Conservation (phyloP, 2,797 vertebrate species). For the Danionella dracula region DNA sequence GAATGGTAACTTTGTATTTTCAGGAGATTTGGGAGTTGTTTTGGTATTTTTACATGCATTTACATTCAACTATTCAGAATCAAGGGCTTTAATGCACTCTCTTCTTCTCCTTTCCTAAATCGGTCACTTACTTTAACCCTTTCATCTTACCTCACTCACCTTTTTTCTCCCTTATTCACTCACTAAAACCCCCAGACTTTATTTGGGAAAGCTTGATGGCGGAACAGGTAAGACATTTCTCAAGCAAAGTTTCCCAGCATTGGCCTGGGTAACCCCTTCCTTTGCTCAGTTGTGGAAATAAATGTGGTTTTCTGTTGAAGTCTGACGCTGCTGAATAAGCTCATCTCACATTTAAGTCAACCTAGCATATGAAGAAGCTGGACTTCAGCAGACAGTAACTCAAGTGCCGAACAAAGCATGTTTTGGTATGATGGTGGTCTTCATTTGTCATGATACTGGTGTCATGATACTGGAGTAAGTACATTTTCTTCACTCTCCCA, state of each 20-base stretch:
- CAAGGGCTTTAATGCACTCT: too few species aligned
- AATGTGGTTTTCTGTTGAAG: constrained; percentile 59
- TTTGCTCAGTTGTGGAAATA: constrained; percentile 59
- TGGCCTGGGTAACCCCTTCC: constrained; percentile 46
- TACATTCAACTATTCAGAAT: too few species aligned
- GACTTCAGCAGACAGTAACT: constrained; percentile 29
- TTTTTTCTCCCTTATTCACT: constrained; percentile 31
- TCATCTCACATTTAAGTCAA: constrained; percentile 40
- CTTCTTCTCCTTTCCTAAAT: too few species aligned
- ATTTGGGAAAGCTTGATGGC: too few species aligned
- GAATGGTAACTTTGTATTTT: too few species aligned
- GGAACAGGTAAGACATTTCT: constrained; percentile 41
- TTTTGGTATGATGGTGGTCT: constrained; percentile 20
- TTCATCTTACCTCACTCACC: too few species aligned
- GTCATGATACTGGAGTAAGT: neutral
- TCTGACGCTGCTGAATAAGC: constrained; percentile 30
- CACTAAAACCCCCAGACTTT: too few species aligned
- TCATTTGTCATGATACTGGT: neutral
- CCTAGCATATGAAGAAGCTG: constrained; percentile 25
- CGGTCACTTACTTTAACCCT: too few species aligned
- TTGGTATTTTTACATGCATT: too few species aligned
- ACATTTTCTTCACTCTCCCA: neutral
- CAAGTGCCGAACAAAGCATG: constrained; percentile 18
- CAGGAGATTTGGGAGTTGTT: too few species aligned
- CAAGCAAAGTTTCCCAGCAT: constrained; percentile 26